phyloP scores from a whole-genome alignment of 2,888 invertebrate species.

The Portevinia maculata region DNA sequence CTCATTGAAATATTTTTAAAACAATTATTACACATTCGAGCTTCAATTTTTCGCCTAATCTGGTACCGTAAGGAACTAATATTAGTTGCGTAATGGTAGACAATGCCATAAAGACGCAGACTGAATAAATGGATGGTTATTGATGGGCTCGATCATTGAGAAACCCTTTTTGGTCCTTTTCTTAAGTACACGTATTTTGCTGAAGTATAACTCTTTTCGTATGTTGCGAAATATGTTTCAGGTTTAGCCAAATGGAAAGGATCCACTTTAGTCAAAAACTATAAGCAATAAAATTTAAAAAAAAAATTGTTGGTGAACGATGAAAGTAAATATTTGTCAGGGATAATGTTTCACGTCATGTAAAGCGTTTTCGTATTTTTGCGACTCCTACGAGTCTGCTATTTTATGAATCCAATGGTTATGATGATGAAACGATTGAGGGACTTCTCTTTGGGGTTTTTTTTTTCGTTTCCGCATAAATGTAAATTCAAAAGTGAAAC shows the following conservation, averaged over 20 bases:
- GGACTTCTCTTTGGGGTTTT: constrained; percentile 25
- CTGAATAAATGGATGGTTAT: constrained; percentile 20
- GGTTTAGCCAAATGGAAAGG: constrained; percentile 28
- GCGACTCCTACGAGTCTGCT: constrained; percentile 40
- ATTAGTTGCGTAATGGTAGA: constrained; percentile 1
- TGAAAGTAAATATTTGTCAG: constrained; percentile 72
- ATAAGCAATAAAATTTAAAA: constrained; percentile 49
- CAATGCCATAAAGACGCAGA: constrained; percentile 10
- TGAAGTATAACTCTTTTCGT: constrained; percentile 8
- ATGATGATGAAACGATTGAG: constrained; percentile 72
- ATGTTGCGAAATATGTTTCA: constrained; percentile 8
- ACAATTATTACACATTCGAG: constrained; percentile 10
- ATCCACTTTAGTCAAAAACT: constrained; percentile 55
- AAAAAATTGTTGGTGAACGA: constrained; percentile 54
- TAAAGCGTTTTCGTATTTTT: constrained; percentile 31
- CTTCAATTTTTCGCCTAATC: constrained; percentile 22
- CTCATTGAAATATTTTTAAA: neutral
- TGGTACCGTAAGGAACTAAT: constrained; percentile 18
- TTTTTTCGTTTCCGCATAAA: constrained; percentile 30
- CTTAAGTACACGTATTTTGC: neutral
- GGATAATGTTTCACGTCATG: constrained; percentile 73
- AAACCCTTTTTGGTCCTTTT: constrained; percentile 34
- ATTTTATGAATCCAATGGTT: constrained; percentile 73
- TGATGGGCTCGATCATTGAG: constrained; percentile 28
- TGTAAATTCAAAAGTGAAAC: constrained; percentile 56